Evolutionary conservation across 1,140 invertebrate genomes (phyloP).

Genomic region (Drosophila lini): DNA sequence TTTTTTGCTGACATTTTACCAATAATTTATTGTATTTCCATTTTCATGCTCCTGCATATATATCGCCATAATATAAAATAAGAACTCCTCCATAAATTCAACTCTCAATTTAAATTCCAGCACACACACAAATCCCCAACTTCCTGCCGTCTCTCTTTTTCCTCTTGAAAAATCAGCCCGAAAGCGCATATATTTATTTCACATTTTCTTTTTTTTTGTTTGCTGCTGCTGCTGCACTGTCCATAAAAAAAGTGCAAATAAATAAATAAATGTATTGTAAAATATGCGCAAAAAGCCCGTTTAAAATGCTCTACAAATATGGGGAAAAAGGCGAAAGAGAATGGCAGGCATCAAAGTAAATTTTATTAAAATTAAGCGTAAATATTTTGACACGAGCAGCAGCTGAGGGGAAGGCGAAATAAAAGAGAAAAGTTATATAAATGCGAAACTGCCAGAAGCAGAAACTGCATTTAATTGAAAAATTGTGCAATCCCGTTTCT

Average conservation of each 20-base stretch:
- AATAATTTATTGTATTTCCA: conserved; percentile 36
- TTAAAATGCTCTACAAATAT: conserved; percentile 72
- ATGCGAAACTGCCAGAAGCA: conserved; percentile 32
- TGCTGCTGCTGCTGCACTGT: conserved; percentile 9
- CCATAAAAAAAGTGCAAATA: conserved; percentile 38
- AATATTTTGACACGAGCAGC: conserved; percentile 72
- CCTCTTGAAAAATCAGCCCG: conserved; percentile 23
- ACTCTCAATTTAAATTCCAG: conserved; percentile 39
- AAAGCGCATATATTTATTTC: conserved; percentile 41
- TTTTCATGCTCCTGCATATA: conserved; percentile 17
- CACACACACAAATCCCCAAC: conserved; percentile 17
- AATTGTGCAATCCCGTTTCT: conserved; percentile 51
- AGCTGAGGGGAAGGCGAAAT: conserved; percentile 9
- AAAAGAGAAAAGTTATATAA: conserved; percentile 29
- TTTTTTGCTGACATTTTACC: neutral
- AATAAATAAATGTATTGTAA: conserved; percentile 70
- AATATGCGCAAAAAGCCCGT: conserved; percentile 64
- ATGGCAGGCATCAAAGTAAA: conserved; percentile 62
- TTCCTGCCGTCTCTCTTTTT: conserved; percentile 18
- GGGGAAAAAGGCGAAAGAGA: conserved; percentile 14
- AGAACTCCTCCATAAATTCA: conserved; percentile 39
- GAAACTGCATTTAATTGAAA: conserved; percentile 67
- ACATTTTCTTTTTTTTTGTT: conserved; percentile 3
- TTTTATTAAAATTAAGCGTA: conserved; percentile 80
- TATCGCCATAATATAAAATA: conserved; percentile 12